Conservation (phyloP, 2,888 invertebrate species). For the Megamerina dolium region DNA sequence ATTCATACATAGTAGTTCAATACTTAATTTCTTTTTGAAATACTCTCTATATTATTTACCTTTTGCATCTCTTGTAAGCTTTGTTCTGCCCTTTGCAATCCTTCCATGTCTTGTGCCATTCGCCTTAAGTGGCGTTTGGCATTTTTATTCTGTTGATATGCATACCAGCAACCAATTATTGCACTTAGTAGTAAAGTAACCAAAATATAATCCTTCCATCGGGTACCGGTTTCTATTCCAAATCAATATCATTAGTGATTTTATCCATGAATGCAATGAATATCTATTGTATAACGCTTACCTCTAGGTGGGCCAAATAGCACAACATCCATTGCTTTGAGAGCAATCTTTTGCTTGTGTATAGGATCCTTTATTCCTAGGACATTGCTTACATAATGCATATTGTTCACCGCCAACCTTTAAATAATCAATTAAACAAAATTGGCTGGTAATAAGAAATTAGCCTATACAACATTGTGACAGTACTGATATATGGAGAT, state of each 20-base stretch:
- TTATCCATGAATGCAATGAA: too few relatives aligned
- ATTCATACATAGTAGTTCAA: conserved; percentile 2
- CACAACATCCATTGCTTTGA: conserved; percentile 98
- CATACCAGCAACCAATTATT: conserved; percentile 85
- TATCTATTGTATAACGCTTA: too few relatives aligned
- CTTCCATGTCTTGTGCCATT: conserved; percentile 93
- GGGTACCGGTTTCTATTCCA: conserved; percentile 63
- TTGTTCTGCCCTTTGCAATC: conserved; percentile 81
- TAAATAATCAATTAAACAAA: conserved; percentile 19
- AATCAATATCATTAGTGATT: too few relatives aligned
- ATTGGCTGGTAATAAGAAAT: too few relatives aligned
- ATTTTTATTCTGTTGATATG: conserved; percentile 81
- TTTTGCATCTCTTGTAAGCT: conserved; percentile 79
- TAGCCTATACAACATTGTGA: too few relatives aligned
- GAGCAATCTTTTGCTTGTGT: conserved; percentile 92
- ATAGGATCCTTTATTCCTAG: conserved; percentile 97
- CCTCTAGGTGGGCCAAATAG: conserved; percentile 97
- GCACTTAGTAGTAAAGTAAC: conserved; percentile 78
- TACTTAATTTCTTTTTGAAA: background rate
- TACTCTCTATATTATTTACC: conserved; percentile 37
- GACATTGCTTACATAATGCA: conserved; percentile 78
- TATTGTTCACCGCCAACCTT: conserved; percentile 92
- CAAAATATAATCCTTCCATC: conserved; percentile 85
- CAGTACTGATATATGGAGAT: too few relatives aligned
- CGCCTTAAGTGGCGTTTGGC: conserved; percentile 79